Conservation (phyloP, 2,113 vertebrate species). For the Chiloscyllium plagiosum region DNA sequence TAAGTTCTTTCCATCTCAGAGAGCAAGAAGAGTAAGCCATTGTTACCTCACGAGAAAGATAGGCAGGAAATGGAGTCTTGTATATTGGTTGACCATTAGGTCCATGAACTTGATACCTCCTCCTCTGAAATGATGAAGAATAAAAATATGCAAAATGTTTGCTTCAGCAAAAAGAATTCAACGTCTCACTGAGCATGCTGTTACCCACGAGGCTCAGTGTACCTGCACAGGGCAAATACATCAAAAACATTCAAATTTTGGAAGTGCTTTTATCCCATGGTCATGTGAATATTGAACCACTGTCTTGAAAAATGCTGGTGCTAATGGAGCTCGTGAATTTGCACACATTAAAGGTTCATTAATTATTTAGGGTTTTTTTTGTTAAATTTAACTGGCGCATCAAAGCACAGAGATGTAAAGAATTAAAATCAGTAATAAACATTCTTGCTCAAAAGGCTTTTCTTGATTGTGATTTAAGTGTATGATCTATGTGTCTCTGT, state of each 20-base stretch:
- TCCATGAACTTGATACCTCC: conserved; percentile 57
- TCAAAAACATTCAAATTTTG: not conserved
- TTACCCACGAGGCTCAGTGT: not conserved
- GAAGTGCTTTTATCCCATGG: not conserved
- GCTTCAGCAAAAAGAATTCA: not conserved
- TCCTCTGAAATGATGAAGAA: conserved; percentile 40
- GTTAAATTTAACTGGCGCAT: not conserved
- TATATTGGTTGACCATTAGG: conserved; percentile 60
- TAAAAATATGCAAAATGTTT: conserved; percentile 40
- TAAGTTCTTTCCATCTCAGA: conserved; percentile 68
- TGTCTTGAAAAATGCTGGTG: not conserved
- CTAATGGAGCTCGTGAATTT: not conserved
- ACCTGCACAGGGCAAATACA: not conserved
- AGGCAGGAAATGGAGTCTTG: conserved; percentile 52
- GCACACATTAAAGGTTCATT: not conserved
- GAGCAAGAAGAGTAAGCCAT: conserved; percentile 63
- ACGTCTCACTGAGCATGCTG: not conserved
- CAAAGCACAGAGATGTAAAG: not conserved
- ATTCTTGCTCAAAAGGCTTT: not conserved
- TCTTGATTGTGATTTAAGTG: not conserved
- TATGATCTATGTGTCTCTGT: too few species aligned
- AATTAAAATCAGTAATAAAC: not conserved
- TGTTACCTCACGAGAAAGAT: conserved; percentile 57
- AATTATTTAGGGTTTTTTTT: not conserved
- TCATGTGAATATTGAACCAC: not conserved